Evolutionary conservation across 2,888 invertebrate genomes (phyloP), one percentile per base, ranked within the genome.

Genomic region (Oscheius sp.): DNA sequence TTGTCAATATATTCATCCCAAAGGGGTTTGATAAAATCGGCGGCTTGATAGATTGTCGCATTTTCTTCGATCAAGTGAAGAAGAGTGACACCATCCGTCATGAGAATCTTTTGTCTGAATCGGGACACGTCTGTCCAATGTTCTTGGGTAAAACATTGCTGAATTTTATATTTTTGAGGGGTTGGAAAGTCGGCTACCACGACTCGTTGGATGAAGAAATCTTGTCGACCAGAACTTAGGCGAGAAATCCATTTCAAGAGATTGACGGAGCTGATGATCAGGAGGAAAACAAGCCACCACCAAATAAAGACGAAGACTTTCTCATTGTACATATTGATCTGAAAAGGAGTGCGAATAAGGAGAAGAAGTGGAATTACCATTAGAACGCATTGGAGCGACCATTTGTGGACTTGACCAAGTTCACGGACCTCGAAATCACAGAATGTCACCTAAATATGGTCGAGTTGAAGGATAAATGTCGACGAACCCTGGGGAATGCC

Each of bases 301-400:
- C 86, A 88, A 27, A 88, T 74, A 63, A 84, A 79, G 46, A 88
- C 72, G 77, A 83, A 88, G 55, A 88, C 73, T 73, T 88, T 88
- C 78, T 88, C 88, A 78, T 85, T 86, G 83, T 85, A 86, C 87
- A 84, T 86, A 73, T 86, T 86, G 35, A 85, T 78, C 81, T 81
- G 56, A 27, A 74, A 53, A 25, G 3, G 16, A 27, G 7, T 13
- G 53, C 3, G 63, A 29, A 27, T 7, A 9, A 21, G 18, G 18
- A 18, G 21, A 1, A 23, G 21, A 12, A 16, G 9, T 0, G 12
- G 35, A 59, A 76, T 74, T 43, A 86, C 84, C 85, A 85, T 84
- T 13, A 87, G 75, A 9, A 87, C 87, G 59, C 87, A 87, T 68
- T 87, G 87, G 29, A 87, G 75, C 0, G 84, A 80, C 80, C 84